phyloP scores from a whole-genome alignment of 2,113 vertebrate genomes.

The Tachuris rubrigastra region DNA sequence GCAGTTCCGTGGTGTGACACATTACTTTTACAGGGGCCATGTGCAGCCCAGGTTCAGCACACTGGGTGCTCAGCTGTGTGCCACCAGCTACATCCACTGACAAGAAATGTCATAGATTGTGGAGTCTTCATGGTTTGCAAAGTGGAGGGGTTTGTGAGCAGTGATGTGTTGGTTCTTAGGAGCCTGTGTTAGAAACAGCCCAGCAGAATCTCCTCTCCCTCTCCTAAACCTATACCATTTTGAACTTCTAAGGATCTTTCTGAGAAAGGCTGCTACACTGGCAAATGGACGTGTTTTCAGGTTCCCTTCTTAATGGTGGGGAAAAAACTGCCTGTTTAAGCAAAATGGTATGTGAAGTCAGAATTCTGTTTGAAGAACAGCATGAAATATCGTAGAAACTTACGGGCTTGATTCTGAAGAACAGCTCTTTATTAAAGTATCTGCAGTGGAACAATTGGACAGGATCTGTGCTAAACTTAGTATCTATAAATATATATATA shows the following conservation, averaged over 20 bases:
- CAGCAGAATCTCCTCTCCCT: neutral
- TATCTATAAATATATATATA: neutral
- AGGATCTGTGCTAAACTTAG: conserved; percentile 19
- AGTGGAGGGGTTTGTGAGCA: neutral
- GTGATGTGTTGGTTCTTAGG: neutral
- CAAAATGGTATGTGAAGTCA: neutral
- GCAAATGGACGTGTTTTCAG: neutral
- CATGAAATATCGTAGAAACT: neutral
- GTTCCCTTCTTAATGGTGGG: neutral
- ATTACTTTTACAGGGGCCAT: neutral
- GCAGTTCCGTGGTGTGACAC: neutral
- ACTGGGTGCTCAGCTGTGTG: neutral
- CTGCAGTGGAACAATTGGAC: neutral
- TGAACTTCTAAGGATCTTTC: neutral
- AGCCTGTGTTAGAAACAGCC: neutral
- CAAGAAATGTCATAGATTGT: neutral
- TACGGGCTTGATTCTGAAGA: neutral
- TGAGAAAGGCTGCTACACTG: neutral
- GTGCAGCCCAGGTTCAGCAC: neutral
- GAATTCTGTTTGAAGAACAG: neutral
- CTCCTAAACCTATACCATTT: neutral
- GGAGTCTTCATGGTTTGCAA: neutral
- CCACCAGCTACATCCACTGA: neutral
- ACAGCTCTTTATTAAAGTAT: neutral
- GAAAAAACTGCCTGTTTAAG: neutral